These are phyloP conservation scores for Willowsia nigromaculata DNA, from an alignment of 2,888 invertebrate genomes.

Conservation along the genomic window DNA sequence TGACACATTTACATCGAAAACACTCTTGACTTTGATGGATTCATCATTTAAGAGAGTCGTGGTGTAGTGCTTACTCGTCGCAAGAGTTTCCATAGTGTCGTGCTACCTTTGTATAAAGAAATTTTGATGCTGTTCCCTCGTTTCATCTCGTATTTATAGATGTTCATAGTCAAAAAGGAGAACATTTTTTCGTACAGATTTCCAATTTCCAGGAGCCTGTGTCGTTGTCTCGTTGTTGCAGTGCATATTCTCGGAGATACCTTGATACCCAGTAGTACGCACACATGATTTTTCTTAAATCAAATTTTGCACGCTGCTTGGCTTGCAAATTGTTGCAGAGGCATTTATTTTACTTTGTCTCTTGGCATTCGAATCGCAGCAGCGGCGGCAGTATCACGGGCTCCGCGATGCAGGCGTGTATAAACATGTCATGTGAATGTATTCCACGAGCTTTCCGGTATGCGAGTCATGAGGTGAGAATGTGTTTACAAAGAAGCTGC, in stretches of 20 bases:
- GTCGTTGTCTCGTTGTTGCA: neutral
- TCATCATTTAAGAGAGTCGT: neutral
- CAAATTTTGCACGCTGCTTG: slow-evolving; percentile 52
- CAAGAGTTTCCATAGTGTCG: neutral
- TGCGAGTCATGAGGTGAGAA: slow-evolving; percentile 43
- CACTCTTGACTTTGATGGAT: no score
- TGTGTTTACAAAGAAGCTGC: slow-evolving; percentile 21
- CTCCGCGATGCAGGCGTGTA: neutral
- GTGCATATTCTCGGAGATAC: neutral
- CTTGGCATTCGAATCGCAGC: neutral
- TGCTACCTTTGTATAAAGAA: neutral
- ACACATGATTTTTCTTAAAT: slow-evolving; percentile 46
- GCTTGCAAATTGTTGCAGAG: slow-evolving; percentile 43
- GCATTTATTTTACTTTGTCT: neutral
- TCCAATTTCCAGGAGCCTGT: neutral
- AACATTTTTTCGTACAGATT: slow-evolving; percentile 22
- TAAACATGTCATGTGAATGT: slow-evolving; percentile 26
- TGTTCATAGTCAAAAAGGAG: neutral
- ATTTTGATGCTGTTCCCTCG: slow-evolving; percentile 3
- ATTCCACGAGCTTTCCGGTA: slow-evolving; percentile 27
- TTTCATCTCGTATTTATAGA: neutral
- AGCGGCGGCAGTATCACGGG: neutral
- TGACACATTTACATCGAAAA: no score
- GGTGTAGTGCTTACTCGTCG: neutral
- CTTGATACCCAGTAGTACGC: neutral